Evolutionary conservation across 2,888 invertebrate genomes (phyloP).

Genomic region (Napeogenes inachia): DNA sequence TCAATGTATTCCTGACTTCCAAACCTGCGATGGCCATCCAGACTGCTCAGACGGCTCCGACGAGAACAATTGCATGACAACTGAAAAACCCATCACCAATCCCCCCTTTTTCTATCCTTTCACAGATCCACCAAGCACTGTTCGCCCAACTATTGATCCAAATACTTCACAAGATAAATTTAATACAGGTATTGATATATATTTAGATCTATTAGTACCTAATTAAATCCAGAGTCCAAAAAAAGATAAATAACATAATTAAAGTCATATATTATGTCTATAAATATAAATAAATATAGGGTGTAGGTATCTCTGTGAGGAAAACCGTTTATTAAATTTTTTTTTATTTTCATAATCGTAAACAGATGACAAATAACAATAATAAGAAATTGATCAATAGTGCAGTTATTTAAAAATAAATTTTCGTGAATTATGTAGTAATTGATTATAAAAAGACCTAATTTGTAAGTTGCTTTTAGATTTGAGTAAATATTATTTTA

Average conservation of each 20-base stretch:
- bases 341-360: background rate
- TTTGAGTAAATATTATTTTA: too few species aligned
- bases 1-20: constrained; percentile 79
- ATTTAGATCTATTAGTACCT: too few species aligned
- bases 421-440: too few species aligned
- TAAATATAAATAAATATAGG: too few species aligned
- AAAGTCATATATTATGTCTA: too few species aligned
- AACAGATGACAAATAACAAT: too few species aligned
- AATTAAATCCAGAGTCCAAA: too few species aligned
- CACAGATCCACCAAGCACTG: constrained; percentile 3
- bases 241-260: too few species aligned
- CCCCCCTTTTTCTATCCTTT: constrained; percentile 4
- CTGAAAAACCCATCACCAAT: constrained; percentile 23
- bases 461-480: too few species aligned
- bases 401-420: background rate
- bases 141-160: background rate
- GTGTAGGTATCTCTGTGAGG: too few species aligned
- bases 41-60: constrained; percentile 84
- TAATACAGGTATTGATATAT: background rate
- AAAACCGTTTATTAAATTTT: too few species aligned
- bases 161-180: background rate
- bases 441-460: too few species aligned
- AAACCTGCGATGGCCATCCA: constrained; percentile 78
- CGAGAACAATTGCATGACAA: constrained; percentile 76
- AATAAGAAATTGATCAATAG: background rate